A percentile compares a stretch with the other conserved stretches of the same genome.
These are phyloP conservation scores for Sylvia borin DNA, from an alignment of 2,797 vertebrate genomes.

Conservation along the genomic window DNA sequence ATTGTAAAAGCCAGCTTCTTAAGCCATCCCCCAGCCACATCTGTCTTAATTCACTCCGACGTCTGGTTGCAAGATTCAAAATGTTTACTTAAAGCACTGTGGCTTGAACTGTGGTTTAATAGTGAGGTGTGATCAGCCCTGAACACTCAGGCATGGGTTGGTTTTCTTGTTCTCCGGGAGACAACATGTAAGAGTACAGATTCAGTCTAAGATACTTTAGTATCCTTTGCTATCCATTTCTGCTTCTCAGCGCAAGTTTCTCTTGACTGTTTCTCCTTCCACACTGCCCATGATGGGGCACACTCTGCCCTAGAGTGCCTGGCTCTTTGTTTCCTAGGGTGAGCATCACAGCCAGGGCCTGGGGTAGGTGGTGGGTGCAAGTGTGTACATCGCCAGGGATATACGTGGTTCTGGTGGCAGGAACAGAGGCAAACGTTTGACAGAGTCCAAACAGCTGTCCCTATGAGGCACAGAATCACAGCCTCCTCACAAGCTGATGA, in stretches of 20 bases:
- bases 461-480: neutral
- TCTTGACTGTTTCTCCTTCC: neutral
- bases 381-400: accelerated
- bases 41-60: neutral
- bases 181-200: neutral
- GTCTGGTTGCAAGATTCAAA: neutral
- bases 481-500: neutral
- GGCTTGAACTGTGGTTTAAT: neutral
- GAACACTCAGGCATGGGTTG: neutral
- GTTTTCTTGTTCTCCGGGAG: neutral
- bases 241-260: neutral
- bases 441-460: neutral
- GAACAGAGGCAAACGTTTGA: neutral
- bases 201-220: neutral
- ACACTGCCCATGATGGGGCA: accelerated
- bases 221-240: neutral
- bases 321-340: neutral
- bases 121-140: neutral
- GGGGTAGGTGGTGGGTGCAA: neutral
- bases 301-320: neutral
- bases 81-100: neutral
- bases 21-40: neutral
- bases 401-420: neutral
- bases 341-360: neutral
- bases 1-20: neutral